These are phyloP conservation scores for Mormyrus iriodes DNA, from an alignment of 2,113 vertebrate species.

Conservation along the genomic window DNA sequence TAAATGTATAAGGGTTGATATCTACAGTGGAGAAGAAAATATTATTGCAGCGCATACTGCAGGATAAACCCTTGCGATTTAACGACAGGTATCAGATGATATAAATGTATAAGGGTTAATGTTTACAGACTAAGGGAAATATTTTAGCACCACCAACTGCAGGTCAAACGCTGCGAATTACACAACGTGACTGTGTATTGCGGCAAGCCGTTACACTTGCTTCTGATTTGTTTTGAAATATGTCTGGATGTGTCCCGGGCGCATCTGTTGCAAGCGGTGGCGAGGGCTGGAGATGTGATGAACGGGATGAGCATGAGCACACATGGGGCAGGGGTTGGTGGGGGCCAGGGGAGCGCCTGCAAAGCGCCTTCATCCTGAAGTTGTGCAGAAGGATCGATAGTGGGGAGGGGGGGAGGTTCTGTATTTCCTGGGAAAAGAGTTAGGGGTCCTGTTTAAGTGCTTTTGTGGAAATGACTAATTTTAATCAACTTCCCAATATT, in stretches of 20 bases:
- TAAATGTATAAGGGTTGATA: not conserved
- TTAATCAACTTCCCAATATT: not conserved
- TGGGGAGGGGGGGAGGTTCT: not conserved
- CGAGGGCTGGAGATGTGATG: not conserved
- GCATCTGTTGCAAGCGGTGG: conserved; percentile 3
- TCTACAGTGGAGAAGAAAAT: not conserved
- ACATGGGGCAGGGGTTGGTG: not conserved
- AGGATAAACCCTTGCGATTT: not conserved
- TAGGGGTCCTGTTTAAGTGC: not conserved
- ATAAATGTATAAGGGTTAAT: not conserved
- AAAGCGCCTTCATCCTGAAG: not conserved
- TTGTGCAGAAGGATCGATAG: not conserved
- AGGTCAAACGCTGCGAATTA: not conserved
- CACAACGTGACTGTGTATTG: conserved; percentile 12
- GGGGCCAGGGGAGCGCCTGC: not conserved
- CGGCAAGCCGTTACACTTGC: not conserved
- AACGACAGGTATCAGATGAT: not conserved
- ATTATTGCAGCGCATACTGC: not conserved
- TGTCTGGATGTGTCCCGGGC: conserved; percentile 4
- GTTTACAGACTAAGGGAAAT: not conserved
- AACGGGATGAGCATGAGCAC: not conserved
- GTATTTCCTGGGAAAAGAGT: not conserved
- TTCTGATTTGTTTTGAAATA: conserved; percentile 15
- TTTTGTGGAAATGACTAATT: not conserved
- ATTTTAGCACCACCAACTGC: not conserved